Evolutionary conservation across 2,113 vertebrate genomes (phyloP).

Genomic region (Plectropomus leopardus): DNA sequence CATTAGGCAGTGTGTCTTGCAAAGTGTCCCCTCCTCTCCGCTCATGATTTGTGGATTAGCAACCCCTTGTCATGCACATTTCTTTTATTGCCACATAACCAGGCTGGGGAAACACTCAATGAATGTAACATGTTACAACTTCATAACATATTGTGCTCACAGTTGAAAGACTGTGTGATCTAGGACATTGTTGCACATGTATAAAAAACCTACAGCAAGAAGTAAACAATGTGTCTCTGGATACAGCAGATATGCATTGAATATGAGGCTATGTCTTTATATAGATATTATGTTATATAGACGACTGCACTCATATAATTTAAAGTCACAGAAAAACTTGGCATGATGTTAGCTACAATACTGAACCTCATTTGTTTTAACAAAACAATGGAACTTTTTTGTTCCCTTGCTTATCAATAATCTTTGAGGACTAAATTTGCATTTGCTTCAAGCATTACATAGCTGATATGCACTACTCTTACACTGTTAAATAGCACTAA

Average conservation of each 20-base stretch:
- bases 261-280: neutral
- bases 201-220: neutral
- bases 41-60: conserved; percentile 61
- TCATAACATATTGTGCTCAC: neutral
- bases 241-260: neutral
- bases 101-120: neutral
- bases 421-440: neutral
- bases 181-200: neutral
- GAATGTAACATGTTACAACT: neutral
- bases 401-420: neutral
- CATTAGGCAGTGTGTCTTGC: conserved; percentile 64
- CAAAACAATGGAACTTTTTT: neutral
- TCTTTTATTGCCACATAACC: conserved; percentile 27
- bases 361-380: neutral
- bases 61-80: conserved; percentile 43
- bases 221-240: neutral
- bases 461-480: neutral
- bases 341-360: neutral
- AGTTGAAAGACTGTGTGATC: neutral
- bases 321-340: neutral
- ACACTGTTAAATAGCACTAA: neutral
- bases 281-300: neutral
- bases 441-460: neutral
- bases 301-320: neutral
- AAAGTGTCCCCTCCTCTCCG: conserved; percentile 58